Percentiles rank a stretch among this genome's conserved stretches.
These are phyloP conservation scores for Semicossyphus pulcher DNA, from an alignment of 2,113 vertebrate genomes.

Conservation along the genomic window DNA sequence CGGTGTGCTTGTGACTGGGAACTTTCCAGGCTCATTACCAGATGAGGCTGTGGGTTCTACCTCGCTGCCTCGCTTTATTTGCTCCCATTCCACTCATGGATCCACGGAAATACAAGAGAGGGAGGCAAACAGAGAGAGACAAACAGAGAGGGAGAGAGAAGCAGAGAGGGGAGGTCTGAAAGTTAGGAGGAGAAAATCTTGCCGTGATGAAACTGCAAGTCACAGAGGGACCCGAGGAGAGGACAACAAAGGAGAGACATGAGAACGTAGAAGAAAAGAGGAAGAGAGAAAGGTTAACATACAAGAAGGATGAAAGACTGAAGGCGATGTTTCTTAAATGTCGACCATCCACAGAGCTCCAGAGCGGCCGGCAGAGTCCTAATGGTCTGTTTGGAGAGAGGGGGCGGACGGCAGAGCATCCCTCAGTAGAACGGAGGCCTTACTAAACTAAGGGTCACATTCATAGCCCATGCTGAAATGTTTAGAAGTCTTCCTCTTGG, in stretches of 20 bases:
- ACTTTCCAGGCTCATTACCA: constrained; percentile 74
- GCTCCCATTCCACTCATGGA: constrained; percentile 44
- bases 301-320: constrained; percentile 46
- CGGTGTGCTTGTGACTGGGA: constrained; percentile 61
- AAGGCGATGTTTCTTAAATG: constrained; percentile 67
- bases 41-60: constrained; percentile 61
- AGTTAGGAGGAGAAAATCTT: background rate
- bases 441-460: constrained; percentile 31
- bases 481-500: background rate
- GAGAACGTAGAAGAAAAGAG: constrained; percentile 30
- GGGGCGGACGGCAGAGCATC: background rate
- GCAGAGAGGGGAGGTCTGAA: background rate
- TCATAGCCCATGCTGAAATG: background rate
- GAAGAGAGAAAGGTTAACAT: constrained; percentile 59
- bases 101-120: constrained; percentile 25
- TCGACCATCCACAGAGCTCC: constrained; percentile 44
- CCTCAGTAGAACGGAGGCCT: background rate
- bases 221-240: constrained; percentile 7
- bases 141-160: background rate
- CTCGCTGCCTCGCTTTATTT: constrained; percentile 62
- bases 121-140: constrained; percentile 12
- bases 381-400: constrained; percentile 48
- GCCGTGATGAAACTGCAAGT: constrained; percentile 46
- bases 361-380: constrained; percentile 15
- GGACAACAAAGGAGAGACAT: constrained; percentile 32